Evolutionary conservation across 2,888 invertebrate species (phyloP), one percentile per base, ranked within the genome.

Genomic region (Aleiodes alternator): DNA sequence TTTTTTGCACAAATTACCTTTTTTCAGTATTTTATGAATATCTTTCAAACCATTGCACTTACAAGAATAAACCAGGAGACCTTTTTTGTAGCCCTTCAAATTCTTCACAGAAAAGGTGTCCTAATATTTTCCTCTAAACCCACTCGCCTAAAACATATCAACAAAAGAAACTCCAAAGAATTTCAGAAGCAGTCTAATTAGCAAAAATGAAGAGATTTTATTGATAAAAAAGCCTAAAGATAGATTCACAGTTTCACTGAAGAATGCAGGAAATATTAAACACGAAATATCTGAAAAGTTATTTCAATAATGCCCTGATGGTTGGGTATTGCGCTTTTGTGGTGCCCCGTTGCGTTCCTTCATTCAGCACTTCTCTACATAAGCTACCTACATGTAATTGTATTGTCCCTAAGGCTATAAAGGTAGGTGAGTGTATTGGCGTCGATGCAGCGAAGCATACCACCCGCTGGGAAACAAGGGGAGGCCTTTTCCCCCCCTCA

Each of bases 391-490:
- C 38, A 11, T 64, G 53, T 68, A 68, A 68, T 68, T 51, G 68
- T 34, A 68, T 68, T 68, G 78, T 79, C 72, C 78, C 72, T 38
- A 69, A 73, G 77, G 78, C 71, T 72, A 69, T 82, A 81, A 80
- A 71, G 83, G 74, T 78, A 75, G n/a, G 23, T n/a, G 66, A 48
- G 66, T 66, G 66, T 68, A 68, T 68, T 68, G 68, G 72, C 76
- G 69, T 70, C 61, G 64, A 73, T 75, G 64, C 59, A 57, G 55
- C 53, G 70, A 69, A 71, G 72, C 70, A 55, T 53, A 70, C 68
- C 75, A 53, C 70, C 66, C 76, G 73, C 64, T 9, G 51, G 53
- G 56, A 53, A 56, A 69, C 57, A 57, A 61, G 59, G 71, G 71
- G 71, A 57, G 43, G 34, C 31, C 51, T 34, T 53, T 43, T 8